A percentile compares a stretch with the other conserved stretches of the same genome.
Evolutionary conservation across 2,113 vertebrate species (phyloP).

Genomic region (Formicarius rufipectus): DNA sequence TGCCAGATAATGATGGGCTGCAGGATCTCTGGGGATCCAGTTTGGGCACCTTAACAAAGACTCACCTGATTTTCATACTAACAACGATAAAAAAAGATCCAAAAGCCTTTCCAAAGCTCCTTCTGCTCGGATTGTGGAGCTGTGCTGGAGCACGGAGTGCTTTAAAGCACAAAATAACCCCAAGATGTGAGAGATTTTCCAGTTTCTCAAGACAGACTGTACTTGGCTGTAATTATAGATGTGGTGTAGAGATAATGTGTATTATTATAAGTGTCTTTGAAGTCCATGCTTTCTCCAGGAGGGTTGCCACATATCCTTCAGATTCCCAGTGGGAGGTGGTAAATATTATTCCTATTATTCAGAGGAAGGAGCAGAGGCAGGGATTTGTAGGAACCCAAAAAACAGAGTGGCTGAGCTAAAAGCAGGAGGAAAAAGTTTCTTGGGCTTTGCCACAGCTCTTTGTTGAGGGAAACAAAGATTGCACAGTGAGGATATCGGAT

Average conservation of each 20-base stretch:
- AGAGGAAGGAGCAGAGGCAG: not conserved
- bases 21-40: not conserved
- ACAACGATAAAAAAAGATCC: not conserved
- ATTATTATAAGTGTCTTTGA: slow-evolving; percentile 46
- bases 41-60: not conserved
- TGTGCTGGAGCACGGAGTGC: not conserved
- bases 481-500: rapidly evolving
- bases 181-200: not conserved
- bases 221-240: slow-evolving; percentile 36
- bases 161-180: not conserved
- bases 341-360: not conserved
- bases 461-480: rapidly evolving
- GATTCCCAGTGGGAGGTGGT: not conserved
- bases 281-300: slow-evolving; percentile 4
- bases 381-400: not conserved
- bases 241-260: not conserved
- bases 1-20: not conserved
- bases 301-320: not conserved
- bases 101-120: not conserved
- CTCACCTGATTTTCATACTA: not conserved
- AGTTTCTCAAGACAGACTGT: not conserved
- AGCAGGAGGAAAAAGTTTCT: not conserved
- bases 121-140: not conserved
- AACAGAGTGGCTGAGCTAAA: not conserved
- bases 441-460: not conserved